phyloP scores from a whole-genome alignment of 2,888 invertebrate species.

The Portevinia maculata region DNA sequence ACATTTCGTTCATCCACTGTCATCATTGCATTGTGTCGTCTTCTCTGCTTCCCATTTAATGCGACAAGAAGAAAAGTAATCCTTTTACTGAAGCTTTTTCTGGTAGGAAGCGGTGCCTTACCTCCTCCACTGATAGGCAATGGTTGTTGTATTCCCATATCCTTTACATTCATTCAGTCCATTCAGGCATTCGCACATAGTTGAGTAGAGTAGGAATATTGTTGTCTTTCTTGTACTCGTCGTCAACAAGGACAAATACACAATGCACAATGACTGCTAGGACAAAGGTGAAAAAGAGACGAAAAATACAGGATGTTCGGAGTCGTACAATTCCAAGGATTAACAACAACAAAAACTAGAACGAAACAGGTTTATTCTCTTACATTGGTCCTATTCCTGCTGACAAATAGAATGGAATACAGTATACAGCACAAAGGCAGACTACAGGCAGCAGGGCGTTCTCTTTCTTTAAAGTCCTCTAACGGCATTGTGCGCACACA shows the following conservation, averaged over 20 bases:
- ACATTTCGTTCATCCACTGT: slow-evolving; percentile 60
- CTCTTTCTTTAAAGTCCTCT: slow-evolving; percentile 51
- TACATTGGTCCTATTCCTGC: slow-evolving; percentile 42
- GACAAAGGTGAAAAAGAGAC: slow-evolving; percentile 68
- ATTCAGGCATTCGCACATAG: slow-evolving; percentile 43
- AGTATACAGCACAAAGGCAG: too few species aligned
- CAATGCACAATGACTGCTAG: slow-evolving; percentile 48
- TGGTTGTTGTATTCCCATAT: slow-evolving; percentile 55
- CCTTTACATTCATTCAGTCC: slow-evolving; percentile 63
- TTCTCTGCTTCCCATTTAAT: not conserved
- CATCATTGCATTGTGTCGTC: slow-evolving; percentile 40
- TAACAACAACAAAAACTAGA: slow-evolving; percentile 72
- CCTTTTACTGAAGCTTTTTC: slow-evolving; percentile 61
- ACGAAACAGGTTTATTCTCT: slow-evolving; percentile 70
- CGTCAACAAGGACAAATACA: slow-evolving; percentile 68
- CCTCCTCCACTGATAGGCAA: slow-evolving; percentile 14
- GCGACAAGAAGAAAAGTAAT: slow-evolving; percentile 57
- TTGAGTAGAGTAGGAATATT: slow-evolving; percentile 33
- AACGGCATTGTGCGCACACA: slow-evolving; percentile 28
- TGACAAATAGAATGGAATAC: slow-evolving; percentile 2
- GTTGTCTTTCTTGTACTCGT: slow-evolving; percentile 37
- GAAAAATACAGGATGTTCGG: slow-evolving; percentile 59
- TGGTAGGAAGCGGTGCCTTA: slow-evolving; percentile 34
- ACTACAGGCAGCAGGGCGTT: slow-evolving; percentile 19
- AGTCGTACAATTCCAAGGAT: slow-evolving; percentile 66